Conservation (phyloP, 1,140 invertebrate species). For the Heliconius nattereri region DNA sequence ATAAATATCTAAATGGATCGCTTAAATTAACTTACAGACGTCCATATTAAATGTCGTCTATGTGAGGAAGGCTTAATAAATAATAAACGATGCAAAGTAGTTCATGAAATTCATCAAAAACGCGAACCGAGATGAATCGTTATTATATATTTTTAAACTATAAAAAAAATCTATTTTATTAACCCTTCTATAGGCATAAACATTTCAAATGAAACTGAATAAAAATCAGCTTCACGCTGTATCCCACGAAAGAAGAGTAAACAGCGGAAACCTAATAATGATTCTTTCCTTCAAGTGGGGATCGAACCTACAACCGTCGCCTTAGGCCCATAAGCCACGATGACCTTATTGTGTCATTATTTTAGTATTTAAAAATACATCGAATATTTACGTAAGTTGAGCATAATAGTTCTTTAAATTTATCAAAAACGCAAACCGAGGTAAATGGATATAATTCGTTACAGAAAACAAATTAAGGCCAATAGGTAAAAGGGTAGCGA, state of each 20-base stretch:
- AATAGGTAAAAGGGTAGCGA: slow-evolving; percentile 18
- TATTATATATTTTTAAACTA: background rate
- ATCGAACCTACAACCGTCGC: no score
- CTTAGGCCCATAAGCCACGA: no score
- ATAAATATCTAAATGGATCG: background rate
- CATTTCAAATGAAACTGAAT: background rate
- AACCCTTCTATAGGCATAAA: no score
- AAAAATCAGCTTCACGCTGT: no score
- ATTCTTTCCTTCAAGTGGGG: no score
- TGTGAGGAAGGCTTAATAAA: slow-evolving; percentile 7
- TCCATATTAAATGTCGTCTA: background rate
- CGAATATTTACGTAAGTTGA: no score
- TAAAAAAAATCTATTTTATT: no score
- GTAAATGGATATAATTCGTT: slow-evolving; percentile 17
- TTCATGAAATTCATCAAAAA: background rate
- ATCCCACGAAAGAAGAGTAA: no score
- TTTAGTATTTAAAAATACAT: no score
- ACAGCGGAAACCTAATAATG: no score
- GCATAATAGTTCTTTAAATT: background rate
- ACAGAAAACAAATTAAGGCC: slow-evolving; percentile 25
- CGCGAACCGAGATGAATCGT: background rate
- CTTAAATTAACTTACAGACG: background rate
- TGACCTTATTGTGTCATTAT: no score
- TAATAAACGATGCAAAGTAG: background rate
- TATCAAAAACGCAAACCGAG: background rate